These are phyloP conservation scores for Vultur gryphus DNA, from an alignment of 2,797 vertebrate species.

Conservation along the genomic window DNA sequence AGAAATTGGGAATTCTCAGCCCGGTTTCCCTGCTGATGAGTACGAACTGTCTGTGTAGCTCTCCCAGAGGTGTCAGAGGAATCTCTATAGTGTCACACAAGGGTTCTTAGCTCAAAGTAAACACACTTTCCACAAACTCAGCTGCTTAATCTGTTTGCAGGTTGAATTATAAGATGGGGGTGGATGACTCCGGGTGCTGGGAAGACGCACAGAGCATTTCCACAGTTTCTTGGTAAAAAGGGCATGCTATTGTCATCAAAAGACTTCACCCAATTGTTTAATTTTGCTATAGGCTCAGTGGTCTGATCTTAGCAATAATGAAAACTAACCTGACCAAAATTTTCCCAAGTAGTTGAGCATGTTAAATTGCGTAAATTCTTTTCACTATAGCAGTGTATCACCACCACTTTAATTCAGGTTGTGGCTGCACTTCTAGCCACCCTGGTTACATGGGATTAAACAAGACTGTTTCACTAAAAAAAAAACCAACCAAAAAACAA, in stretches of 20 bases:
- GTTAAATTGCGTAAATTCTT: slow-evolving; percentile 35
- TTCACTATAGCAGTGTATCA: background rate
- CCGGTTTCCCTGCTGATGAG: slow-evolving; percentile 71
- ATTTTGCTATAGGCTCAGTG: slow-evolving; percentile 57
- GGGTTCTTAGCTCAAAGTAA: slow-evolving; percentile 82
- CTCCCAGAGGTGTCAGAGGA: slow-evolving; percentile 73
- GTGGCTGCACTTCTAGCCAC: background rate
- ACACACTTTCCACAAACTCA: slow-evolving; percentile 81
- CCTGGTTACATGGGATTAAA: background rate
- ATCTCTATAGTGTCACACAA: slow-evolving; percentile 78
- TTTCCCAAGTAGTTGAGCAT: slow-evolving; percentile 50
- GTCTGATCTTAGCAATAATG: slow-evolving; percentile 55
- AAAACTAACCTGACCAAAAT: slow-evolving; percentile 65
- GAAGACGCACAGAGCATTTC: slow-evolving; percentile 73
- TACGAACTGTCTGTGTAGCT: slow-evolving; percentile 71
- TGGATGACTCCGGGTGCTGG: slow-evolving; percentile 76
- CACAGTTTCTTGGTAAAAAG: slow-evolving; percentile 73
- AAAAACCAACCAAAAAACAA: accelerated
- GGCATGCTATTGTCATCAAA: slow-evolving; percentile 61
- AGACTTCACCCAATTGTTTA: slow-evolving; percentile 64
- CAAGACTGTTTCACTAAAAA: background rate
- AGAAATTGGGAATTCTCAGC: slow-evolving; percentile 73
- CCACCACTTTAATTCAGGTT: slow-evolving; percentile 27
- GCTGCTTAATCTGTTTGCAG: slow-evolving; percentile 87
- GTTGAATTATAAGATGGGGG: slow-evolving; percentile 84